Base-by-base conservation (phyloP, 2,113 vertebrate genomes). In the Hystrix cristata region DNA sequence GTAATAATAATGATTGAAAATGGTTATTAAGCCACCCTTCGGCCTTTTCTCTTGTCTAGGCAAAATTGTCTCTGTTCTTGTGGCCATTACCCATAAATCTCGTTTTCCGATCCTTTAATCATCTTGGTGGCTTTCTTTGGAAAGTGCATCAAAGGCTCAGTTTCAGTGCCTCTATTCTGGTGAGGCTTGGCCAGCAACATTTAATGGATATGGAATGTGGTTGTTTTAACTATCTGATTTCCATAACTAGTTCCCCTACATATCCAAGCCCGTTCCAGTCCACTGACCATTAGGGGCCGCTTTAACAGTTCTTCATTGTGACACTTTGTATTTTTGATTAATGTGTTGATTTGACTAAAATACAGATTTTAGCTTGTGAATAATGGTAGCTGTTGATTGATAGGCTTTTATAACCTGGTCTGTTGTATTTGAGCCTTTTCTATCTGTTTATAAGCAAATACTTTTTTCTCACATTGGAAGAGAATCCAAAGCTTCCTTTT, bases 91-190 rank as follows among this genome's bases (percentile, higher is more conserved):
- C 80, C 90, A 94, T 97, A 97, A 98, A 98, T 97, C 90, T 98
- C 92, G 69, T 97, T 97, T 97, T 94, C 95, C 94, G 96, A 79
- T 71, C 94, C 97, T 98, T 98, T 98, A 97, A 98, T 98, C 98
- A 97, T 98, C 65, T 90, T 97, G 95, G 97, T 98, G 97, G 95
- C 95, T 98, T 97, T 98, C 95, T 94, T 91, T 96, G 96, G 97
- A 97, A 97, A 90, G 76, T 57, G 95, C 95, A 96, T 98, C 97
- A 98, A 98, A 98, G 97, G 62, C 94, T 91, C 53, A 62, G 79
- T 96, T 97, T 92, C 87, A 98, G 94, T 97, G 98, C 95, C 12
- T 25, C 97, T 97, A 71, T 98, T 98, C 97, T 98, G 53, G 96
- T 98, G 96, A 98, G 57, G 92, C 97, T 91, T 94, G 96, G 91